Conservation (phyloP, 2,888 invertebrate genomes). For the Temnothorax unifasciatus region DNA sequence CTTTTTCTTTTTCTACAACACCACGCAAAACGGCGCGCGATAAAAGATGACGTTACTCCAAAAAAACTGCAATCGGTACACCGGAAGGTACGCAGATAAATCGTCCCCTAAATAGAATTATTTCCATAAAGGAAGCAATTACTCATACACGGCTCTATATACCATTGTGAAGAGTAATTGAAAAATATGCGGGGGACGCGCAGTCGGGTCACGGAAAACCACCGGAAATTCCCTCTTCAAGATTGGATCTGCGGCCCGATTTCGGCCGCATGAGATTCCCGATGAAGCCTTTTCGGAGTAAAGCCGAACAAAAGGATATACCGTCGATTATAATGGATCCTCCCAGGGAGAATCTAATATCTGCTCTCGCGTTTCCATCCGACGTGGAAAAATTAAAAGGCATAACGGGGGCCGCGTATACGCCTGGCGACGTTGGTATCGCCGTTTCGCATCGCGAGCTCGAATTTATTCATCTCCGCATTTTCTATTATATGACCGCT, state of each 20-base stretch:
- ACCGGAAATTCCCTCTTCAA: not conserved
- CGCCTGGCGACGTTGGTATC: not conserved
- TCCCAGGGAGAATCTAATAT: not conserved
- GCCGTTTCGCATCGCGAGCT: constrained; percentile 5
- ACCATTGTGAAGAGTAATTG: not conserved
- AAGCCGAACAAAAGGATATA: constrained; percentile 10
- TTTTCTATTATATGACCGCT: constrained; percentile 40
- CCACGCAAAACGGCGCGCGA: not conserved
- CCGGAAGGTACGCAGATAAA: not conserved
- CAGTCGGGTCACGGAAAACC: not conserved
- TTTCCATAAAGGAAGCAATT: not conserved
- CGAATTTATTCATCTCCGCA: constrained; percentile 47
- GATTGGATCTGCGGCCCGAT: not conserved
- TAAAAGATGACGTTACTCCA: not conserved
- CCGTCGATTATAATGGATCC: constrained; percentile 1
- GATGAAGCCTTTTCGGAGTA: not conserved
- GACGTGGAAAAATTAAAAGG: constrained; percentile 22
- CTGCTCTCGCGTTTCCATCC: not conserved
- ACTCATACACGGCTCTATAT: not conserved
- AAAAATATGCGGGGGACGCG: not conserved
- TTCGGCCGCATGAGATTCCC: not conserved
- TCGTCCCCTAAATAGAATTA: not conserved
- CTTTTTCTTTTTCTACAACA: constrained; percentile 4
- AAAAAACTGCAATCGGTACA: not conserved
- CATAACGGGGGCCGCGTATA: not conserved